Base-by-base conservation (phyloP, 2,797 vertebrate species). In the Hypotaenidia philippensis region DNA sequence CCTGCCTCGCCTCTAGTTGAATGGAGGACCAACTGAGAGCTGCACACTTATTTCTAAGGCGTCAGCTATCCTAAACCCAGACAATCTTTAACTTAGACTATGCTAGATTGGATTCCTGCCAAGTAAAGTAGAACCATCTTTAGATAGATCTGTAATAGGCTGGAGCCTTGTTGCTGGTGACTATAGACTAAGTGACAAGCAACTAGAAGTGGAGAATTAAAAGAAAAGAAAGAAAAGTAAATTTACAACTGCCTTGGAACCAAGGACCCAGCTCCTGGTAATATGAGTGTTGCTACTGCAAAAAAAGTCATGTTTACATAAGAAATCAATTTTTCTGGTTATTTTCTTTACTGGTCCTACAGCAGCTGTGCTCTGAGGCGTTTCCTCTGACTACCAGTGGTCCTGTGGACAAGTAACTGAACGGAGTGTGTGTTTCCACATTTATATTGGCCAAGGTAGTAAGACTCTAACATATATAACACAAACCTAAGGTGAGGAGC, bases 221-320 rank as follows among this genome's bases (percentile, higher is more conserved):
- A 2, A 18, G 53, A 66, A 23, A 21, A 50, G 8, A 36, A 34
- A 56, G 22, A 63, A 15, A 40, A 19, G 19, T 41, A 45, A 45
- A 47, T 70, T 79, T 55, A 50, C 9, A 32, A 6, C 36, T 87
- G 78, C 60, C 68, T 88, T 90, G 53, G 70, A 92, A 56, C 56
- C 9, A 68, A 66, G 36, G 27, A 70, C 49, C 15, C 15, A 5
- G 52, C 82, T 94, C 90, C 60, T 59, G 25, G 32, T 68, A 50
- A 16, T 84, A 49, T 3, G 63, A 26, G 34, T 52, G 44, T 77
- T 75, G 29, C 74, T 86, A 85, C 80, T 66, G 25, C 44, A 86
- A 12, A 59, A 49, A 49, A 90, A 74, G 83, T 74, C 74, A 32
- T 82, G 95, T 96, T 96, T 97, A 96, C 96, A 88, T 26, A 79